Evolutionary conservation across 2,113 vertebrate genomes (phyloP).

Genomic region (Mugil cephalus): DNA sequence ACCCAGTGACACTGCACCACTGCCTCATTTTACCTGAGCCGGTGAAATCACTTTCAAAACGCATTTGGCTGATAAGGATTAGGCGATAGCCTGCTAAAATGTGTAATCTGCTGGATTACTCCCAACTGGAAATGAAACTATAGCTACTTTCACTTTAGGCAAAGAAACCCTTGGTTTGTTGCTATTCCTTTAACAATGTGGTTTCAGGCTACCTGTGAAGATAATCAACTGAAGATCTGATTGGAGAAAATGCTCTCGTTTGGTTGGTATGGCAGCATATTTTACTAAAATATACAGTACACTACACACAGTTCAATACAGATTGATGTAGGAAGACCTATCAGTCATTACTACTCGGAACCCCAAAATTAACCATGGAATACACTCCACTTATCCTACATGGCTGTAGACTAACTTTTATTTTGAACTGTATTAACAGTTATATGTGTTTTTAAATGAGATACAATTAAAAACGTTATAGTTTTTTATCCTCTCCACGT

Average conservation of each 20-base stretch:
- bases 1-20: conserved; percentile 23
- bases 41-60: conserved; percentile 19
- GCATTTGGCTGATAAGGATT: not conserved
- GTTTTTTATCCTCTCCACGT: not conserved
- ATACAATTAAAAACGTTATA: too few relatives aligned
- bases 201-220: not conserved
- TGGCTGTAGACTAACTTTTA: too few relatives aligned
- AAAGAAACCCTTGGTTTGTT: not conserved
- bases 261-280: not conserved
- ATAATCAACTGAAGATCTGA: too few relatives aligned
- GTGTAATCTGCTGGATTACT: conserved; percentile 17
- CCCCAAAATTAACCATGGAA: too few relatives aligned
- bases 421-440: too few relatives aligned
- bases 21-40: not conserved
- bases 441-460: too few relatives aligned
- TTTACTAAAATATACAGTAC: not conserved
- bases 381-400: too few relatives aligned
- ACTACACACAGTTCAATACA: not conserved
- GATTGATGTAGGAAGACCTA: not conserved
- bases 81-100: not conserved
- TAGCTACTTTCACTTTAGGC: too few relatives aligned
- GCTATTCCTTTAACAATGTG: not conserved
- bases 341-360: not conserved
- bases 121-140: not conserved
- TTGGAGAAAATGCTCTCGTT: not conserved